Percentiles rank a stretch among this genome's conserved stretches.
These are phyloP conservation scores for Thalassarche chlororhynchos DNA, from an alignment of 2,113 vertebrate species.

Conservation along the genomic window DNA sequence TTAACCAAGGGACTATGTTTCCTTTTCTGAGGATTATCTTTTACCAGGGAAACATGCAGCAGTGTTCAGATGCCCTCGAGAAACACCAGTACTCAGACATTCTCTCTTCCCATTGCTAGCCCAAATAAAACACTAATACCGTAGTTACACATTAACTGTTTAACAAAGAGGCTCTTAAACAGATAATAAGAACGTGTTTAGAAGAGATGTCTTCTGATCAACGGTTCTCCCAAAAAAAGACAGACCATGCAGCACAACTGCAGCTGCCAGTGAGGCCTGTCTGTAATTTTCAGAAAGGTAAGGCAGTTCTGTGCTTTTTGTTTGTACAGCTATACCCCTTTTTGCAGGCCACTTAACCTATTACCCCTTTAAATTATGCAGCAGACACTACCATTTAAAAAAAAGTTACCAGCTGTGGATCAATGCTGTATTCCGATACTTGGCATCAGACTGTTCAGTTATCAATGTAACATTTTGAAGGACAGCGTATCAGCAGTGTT, in stretches of 20 bases:
- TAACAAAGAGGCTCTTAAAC: neutral
- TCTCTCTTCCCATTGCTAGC: neutral
- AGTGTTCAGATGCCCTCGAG: neutral
- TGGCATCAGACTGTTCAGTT: neutral
- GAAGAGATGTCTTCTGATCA: neutral
- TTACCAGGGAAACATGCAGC: neutral
- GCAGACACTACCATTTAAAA: neutral
- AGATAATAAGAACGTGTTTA: neutral
- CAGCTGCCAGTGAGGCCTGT: neutral
- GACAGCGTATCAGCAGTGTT: neutral
- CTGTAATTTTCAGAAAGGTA: neutral
- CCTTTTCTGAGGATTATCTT: neutral
- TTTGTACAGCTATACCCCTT: neutral
- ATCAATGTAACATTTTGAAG: neutral
- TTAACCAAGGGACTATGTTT: neutral
- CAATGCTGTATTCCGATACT: neutral
- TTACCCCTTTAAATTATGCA: neutral
- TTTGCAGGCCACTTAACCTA: neutral
- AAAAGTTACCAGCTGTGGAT: neutral
- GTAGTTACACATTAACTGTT: neutral
- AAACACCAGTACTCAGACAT: neutral
- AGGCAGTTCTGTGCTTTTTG: neutral
- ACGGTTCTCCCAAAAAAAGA: neutral
- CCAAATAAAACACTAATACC: neutral
- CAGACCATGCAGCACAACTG: neutral